Percentiles rank a stretch among this genome's conserved stretches.
phyloP scores from a whole-genome alignment of 2,797 vertebrate genomes.

The Emys orbicularis region DNA sequence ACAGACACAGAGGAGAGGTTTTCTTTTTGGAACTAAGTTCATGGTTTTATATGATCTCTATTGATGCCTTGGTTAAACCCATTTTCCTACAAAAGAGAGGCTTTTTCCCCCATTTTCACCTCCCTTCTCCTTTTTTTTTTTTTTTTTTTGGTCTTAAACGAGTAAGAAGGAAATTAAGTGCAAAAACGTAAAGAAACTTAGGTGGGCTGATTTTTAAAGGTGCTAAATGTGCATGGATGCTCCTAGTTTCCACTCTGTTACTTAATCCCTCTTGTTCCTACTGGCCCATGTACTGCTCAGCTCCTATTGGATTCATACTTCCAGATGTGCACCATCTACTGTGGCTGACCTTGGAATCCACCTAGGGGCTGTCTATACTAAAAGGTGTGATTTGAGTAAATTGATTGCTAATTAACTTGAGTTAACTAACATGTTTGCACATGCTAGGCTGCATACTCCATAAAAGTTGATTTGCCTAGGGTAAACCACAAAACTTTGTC shows the following conservation, averaged over 20 bases:
- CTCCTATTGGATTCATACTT: background rate
- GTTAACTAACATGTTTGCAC: background rate
- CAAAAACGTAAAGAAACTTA: background rate
- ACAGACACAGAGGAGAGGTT: background rate
- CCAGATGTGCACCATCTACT: background rate
- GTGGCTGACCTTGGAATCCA: background rate
- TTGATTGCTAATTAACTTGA: background rate
- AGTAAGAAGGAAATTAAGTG: background rate
- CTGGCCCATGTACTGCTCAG: background rate
- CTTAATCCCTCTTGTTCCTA: background rate
- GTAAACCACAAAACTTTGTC: background rate
- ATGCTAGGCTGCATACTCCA: background rate
- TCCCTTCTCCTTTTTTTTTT: background rate
- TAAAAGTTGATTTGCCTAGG: background rate
- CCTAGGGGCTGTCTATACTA: background rate
- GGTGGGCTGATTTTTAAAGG: background rate
- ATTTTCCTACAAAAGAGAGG: background rate
- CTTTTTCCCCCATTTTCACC: rapidly evolving
- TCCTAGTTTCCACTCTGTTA: background rate
- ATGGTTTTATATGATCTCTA: background rate
- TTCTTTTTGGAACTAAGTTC: background rate
- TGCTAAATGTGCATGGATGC: background rate
- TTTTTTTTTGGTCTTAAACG: background rate
- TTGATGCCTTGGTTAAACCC: background rate
- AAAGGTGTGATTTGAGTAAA: background rate